Base-by-base conservation (phyloP, 2,888 invertebrate genomes). In the Selenia dentaria region DNA sequence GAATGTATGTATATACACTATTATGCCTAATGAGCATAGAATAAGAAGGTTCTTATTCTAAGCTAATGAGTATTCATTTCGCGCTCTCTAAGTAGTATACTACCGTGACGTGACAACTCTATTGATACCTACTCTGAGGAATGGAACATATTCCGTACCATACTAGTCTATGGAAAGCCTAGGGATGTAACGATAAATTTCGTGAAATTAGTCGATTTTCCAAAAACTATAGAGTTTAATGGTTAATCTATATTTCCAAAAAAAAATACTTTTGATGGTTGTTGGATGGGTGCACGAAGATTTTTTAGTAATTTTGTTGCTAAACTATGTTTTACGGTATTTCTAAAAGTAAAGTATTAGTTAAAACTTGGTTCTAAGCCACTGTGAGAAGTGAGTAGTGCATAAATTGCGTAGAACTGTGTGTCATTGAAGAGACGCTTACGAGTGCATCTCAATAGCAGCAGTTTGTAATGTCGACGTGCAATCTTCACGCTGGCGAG, bases 401-500 rank as follows among this genome's bases (percentile, higher is more conserved):
- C 16, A 24, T 16, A 9, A 24, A 20, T 18, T 1, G 3, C 16
- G 1, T n/a, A 3, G 12, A n/a, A 27, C 20, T 8, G 16, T 9
- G 42, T 52, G 57, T 51, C 47, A 57, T 59, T 51, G 24, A 40
- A 57, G 61, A 67, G 62, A 69, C 62, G 64, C 66, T 61, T 54
- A 65, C 57, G 49, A 65, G 60, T 66, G 73, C 72, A 74, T 75
- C 74, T 74, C 64, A 63, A 38, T 38, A 70, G 16, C 16, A 67
- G 71, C 73, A 79, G 76, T 79, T 79, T 75, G 64, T 67, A 64
- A 76, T 80, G 83, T 83, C 76, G 81, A 84, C 85, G 84, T 84
- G 74, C 83, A 65, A 70, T 74, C 67, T 70, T 65, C 68, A 64
- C 69, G 58, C 60, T 67, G 70, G 55, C 67, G 59, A 79, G 87